Evolutionary conservation across 1,140 invertebrate species (phyloP), one percentile per base, ranked within the genome.

Genomic region (Plectus sambesii): DNA sequence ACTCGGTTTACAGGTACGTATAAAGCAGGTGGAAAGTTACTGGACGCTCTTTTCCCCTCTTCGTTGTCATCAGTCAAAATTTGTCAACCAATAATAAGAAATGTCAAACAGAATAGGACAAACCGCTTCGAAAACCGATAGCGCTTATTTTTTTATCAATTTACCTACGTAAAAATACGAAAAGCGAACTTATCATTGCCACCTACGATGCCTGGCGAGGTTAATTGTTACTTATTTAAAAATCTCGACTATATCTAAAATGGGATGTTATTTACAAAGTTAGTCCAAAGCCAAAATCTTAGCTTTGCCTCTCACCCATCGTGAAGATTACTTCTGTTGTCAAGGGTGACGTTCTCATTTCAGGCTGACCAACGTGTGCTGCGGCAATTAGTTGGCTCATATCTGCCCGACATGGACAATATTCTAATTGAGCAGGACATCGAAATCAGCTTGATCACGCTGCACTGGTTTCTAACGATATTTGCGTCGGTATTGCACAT

Each of bases 401-500:
- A 84, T 70, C 75, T 97, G 60, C 84, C 90, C 1, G 81, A 87
- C 51, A 80, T 94, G 49, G 85, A 93, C 70, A 78, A 83, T 57
- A 80, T 85, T 26, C 74, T 97, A 25, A 81, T 83, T 64, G 82
- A 87, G 69, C 87, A 94, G 72, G 89, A 97, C 62, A 74, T 78
- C 42, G 75, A 99, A 74, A 74, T 98, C 17, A 90, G 87, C 50
- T 74, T 98, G 22, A 94, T 99, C 62, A 90, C 86, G 9, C 74
- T 94, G 53, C 86, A 94, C 68, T 99, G 94, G 93, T 94, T 97
- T 71, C 74, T 98, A 25, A 94, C 92, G 2, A 70, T 97, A n/a
- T 96, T 93, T 74, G 86, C 90, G 2, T 93, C 88, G 66, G 87
- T 96, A 49, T 85, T 97, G n/a, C 86, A 93, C 61, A 89, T 92